These are phyloP conservation scores for Zosterops hypoxanthus DNA, from an alignment of 2,113 vertebrate species.

Conservation along the genomic window DNA sequence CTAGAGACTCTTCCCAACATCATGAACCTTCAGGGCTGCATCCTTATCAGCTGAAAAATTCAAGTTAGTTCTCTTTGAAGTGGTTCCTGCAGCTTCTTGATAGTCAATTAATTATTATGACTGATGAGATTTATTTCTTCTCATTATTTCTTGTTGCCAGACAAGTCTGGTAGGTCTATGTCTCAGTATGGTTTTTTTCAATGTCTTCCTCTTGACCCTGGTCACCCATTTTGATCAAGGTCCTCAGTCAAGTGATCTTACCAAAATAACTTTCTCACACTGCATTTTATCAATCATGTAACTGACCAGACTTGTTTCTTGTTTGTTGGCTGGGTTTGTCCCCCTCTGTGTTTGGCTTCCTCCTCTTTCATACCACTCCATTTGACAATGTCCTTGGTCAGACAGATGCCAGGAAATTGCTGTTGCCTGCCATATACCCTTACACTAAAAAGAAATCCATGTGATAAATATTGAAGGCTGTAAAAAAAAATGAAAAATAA, in stretches of 20 bases:
- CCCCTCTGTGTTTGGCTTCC: not conserved
- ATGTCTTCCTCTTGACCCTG: not conserved
- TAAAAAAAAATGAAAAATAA: not conserved
- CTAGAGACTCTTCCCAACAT: fast-evolving
- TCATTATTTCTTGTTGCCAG: not conserved
- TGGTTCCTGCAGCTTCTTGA: not conserved
- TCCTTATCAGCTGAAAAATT: not conserved
- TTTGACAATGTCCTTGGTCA: not conserved
- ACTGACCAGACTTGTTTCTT: not conserved
- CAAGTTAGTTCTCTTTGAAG: not conserved
- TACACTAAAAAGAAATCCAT: not conserved
- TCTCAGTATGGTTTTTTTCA: not conserved
- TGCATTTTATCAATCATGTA: fast-evolving
- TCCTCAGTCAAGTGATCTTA: not conserved
- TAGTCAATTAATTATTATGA: not conserved
- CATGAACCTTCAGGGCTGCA: not conserved
- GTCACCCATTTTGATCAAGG: not conserved
- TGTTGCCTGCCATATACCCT: not conserved
- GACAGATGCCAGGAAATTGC: not conserved
- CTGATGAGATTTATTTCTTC: not conserved
- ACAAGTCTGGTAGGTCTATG: not conserved
- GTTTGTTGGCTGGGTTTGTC: not conserved
- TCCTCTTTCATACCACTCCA: not conserved
- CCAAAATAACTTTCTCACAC: not conserved
- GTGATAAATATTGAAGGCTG: not conserved